Conservation (phyloP, 37 sponge, comb jelly and placozoan species). For the Spongilla lacustris region DNA sequence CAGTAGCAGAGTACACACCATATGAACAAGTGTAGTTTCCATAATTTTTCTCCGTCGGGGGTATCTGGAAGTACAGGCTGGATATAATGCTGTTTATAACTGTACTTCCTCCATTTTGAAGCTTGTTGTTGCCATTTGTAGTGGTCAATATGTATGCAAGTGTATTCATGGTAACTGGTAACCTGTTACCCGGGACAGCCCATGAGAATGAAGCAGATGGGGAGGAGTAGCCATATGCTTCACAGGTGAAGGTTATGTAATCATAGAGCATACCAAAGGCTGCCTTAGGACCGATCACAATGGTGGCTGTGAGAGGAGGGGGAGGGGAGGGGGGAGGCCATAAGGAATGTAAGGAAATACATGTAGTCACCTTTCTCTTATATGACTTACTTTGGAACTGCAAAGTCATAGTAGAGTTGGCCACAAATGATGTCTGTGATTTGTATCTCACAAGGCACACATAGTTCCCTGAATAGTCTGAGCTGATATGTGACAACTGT, state of each 20-base stretch:
- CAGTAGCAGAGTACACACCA: neutral
- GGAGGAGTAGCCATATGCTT: conserved; percentile 30
- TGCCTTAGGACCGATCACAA: neutral
- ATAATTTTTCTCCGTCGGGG: neutral
- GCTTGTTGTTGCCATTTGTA: neutral
- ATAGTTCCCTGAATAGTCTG: conserved; percentile 1
- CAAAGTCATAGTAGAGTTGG: neutral
- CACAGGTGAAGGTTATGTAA: conserved; percentile 21
- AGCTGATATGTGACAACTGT: neutral
- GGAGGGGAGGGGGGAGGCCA: neutral
- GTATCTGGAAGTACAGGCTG: neutral
- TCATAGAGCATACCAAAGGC: neutral
- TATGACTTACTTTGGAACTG: neutral
- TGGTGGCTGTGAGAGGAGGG: neutral
- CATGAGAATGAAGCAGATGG: neutral
- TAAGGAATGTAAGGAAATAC: conserved; percentile 3
- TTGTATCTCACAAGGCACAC: neutral
- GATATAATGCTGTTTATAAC: neutral
- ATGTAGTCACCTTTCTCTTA: too few relatives aligned
- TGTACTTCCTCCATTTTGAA: conserved; percentile 31
- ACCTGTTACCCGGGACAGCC: neutral
- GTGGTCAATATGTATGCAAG: neutral
- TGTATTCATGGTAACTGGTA: neutral
- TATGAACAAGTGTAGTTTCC: conserved; percentile 13
- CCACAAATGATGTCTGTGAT: neutral